phyloP scores from a whole-genome alignment of 2,888 invertebrate genomes.

The Eulithis testata region DNA sequence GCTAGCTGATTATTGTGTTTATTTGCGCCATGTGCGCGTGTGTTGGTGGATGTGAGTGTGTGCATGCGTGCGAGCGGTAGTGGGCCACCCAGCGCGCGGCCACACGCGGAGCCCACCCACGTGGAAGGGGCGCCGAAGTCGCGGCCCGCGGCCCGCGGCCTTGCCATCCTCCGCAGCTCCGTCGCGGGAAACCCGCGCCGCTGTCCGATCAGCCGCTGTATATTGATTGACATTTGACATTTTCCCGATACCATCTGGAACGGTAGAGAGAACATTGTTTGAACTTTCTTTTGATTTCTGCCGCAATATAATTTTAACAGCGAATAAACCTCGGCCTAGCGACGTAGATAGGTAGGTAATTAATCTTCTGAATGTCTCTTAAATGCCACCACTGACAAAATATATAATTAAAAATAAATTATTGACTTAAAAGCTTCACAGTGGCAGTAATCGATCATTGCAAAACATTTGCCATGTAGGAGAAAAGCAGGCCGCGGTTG shows the following conservation, averaged over 20 bases:
- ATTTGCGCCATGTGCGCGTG: conserved; percentile 75
- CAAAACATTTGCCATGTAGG: conserved; percentile 11
- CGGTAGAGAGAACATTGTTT: conserved; percentile 21
- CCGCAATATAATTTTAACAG: conserved; percentile 4
- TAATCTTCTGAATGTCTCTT: conserved; percentile 30
- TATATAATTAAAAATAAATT: conserved; percentile 22
- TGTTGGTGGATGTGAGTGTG: conserved; percentile 71
- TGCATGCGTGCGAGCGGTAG: conserved; percentile 72
- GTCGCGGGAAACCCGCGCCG: conserved; percentile 21
- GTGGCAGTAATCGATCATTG: conserved; percentile 29
- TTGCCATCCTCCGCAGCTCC: conserved; percentile 29
- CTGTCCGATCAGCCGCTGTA: conserved; percentile 42
- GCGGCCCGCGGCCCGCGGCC: conserved; percentile 63
- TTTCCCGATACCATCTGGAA: conserved; percentile 40
- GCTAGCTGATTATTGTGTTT: conserved; percentile 84
- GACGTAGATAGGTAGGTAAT: conserved; percentile 13
- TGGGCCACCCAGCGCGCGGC: conserved; percentile 82
- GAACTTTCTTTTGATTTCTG: conserved; percentile 17
- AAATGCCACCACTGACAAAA: conserved; percentile 23
- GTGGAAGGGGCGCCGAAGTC: conserved; percentile 73
- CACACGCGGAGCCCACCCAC: conserved; percentile 83
- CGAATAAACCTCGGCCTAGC: conserved; percentile 13
- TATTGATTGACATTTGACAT: conserved; percentile 71
- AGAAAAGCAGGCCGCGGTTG: conserved; percentile 47
- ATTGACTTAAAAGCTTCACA: conserved; percentile 18